Conservation (phyloP, 2,113 vertebrate genomes). For the Brevimyrus niger region DNA sequence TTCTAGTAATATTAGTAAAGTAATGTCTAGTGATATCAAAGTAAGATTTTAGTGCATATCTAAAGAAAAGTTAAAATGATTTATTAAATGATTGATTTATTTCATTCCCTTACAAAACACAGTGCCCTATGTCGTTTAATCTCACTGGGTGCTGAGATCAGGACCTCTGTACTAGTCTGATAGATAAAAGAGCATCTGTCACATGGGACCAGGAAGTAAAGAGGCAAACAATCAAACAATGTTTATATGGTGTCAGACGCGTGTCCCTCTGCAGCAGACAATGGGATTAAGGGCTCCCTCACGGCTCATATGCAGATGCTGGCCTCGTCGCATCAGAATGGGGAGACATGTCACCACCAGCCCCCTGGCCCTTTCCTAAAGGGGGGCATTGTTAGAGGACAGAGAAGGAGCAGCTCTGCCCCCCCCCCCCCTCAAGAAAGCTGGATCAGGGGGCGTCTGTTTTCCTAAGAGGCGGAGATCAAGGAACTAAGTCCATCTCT, state of each 20-base stretch:
- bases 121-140: conserved; percentile 34
- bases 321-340: conserved; percentile 79
- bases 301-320: conserved; percentile 67
- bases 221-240: conserved; percentile 73
- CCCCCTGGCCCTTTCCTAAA: conserved; percentile 48
- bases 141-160: conserved; percentile 47
- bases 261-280: conserved; percentile 64
- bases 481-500: conserved; percentile 55
- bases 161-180: conserved; percentile 44
- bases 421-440: conserved; percentile 55
- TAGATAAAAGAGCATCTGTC: conserved; percentile 73
- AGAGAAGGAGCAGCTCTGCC: conserved; percentile 76
- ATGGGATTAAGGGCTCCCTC: conserved; percentile 70
- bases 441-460: conserved; percentile 68
- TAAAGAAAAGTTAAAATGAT: background rate
- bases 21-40: background rate
- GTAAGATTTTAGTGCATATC: background rate
- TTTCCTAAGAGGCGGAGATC: conserved; percentile 63
- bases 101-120: background rate
- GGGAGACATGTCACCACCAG: conserved; percentile 52
- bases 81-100: background rate
- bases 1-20: background rate
- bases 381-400: conserved; percentile 72
- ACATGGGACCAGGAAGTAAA: conserved; percentile 47
- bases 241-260: conserved; percentile 58